Evolutionary conservation across 37 sponge, comb jelly and placozoan species (phyloP).

Genomic region (Cladorhizidae sp.): DNA sequence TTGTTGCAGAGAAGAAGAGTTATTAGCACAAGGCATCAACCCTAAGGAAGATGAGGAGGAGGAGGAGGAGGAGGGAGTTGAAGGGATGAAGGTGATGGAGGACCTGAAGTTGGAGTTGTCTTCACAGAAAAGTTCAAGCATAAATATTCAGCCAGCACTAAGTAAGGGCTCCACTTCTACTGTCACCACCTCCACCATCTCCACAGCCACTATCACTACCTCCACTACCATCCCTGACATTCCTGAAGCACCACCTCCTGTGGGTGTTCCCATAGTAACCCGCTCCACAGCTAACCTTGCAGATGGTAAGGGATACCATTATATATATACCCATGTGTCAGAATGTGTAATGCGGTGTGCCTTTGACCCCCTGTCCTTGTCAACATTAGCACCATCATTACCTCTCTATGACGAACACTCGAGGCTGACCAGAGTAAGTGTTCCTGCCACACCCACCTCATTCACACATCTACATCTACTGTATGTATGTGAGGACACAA

Average conservation of each 20-base stretch:
- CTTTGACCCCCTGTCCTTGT: background rate
- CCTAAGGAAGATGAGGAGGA: background rate
- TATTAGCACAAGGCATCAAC: slow-evolving; percentile 23
- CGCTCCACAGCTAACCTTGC: slow-evolving; percentile 9
- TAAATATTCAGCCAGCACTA: too few species aligned
- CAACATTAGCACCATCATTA: background rate
- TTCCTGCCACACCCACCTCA: background rate
- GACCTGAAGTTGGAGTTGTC: slow-evolving; percentile 2
- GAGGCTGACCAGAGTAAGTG: background rate
- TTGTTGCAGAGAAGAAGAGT: slow-evolving; percentile 29
- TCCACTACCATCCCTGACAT: slow-evolving; percentile 14
- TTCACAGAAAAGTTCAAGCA: background rate
- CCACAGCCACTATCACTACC: background rate
- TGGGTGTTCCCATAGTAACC: slow-evolving; percentile 73
- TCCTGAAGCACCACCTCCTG: slow-evolving; percentile 32
- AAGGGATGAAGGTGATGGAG: background rate
- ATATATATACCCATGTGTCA: too few species aligned
- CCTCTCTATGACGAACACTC: too few species aligned
- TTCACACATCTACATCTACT: background rate
- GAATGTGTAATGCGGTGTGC: too few species aligned
- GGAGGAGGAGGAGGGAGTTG: slow-evolving; percentile 6
- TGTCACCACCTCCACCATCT: too few species aligned
- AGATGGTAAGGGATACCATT: slow-evolving; percentile 21
- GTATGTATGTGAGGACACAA: background rate
- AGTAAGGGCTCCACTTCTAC: too few species aligned